A percentile compares a stretch with the other conserved stretches of the same genome.
Evolutionary conservation across 2,113 vertebrate genomes (phyloP).

Genomic region (Ancistrus triradiatus): DNA sequence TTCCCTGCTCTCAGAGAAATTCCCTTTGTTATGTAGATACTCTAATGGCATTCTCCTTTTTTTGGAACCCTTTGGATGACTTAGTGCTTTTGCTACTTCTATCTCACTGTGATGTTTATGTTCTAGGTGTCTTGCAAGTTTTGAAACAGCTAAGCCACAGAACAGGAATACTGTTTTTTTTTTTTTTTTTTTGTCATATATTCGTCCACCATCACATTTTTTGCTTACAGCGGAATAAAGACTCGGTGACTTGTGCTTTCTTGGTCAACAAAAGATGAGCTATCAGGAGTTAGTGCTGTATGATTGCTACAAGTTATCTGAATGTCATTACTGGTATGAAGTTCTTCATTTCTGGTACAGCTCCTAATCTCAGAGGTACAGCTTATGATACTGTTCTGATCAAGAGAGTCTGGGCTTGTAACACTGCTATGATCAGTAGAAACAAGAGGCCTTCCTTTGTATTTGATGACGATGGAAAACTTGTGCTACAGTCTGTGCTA

Average conservation of each 20-base stretch:
- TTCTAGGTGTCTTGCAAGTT: slow-evolving; percentile 32
- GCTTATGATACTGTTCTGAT: neutral
- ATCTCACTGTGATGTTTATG: slow-evolving; percentile 16
- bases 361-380: neutral
- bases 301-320: neutral
- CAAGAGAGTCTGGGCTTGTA: neutral
- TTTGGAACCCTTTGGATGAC: slow-evolving; percentile 25
- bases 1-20: slow-evolving; percentile 25
- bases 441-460: neutral
- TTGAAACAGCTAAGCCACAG: slow-evolving; percentile 12
- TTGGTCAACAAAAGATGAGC: slow-evolving; percentile 1
- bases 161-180: too few relatives aligned
- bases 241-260: neutral
- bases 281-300: neutral
- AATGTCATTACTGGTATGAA: neutral
- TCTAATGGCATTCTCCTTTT: slow-evolving; percentile 30
- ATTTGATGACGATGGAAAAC: neutral
- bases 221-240: slow-evolving; percentile 16
- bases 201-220: slow-evolving; percentile 20
- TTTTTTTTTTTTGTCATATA: slow-evolving; percentile 34
- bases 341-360: neutral
- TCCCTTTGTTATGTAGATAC: slow-evolving; percentile 40
- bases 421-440: neutral
- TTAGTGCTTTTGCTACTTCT: slow-evolving; percentile 30
- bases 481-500: slow-evolving; percentile 4